These are phyloP conservation scores for Nerophis ophidion DNA, from an alignment of 2,113 vertebrate genomes.

Conservation along the genomic window DNA sequence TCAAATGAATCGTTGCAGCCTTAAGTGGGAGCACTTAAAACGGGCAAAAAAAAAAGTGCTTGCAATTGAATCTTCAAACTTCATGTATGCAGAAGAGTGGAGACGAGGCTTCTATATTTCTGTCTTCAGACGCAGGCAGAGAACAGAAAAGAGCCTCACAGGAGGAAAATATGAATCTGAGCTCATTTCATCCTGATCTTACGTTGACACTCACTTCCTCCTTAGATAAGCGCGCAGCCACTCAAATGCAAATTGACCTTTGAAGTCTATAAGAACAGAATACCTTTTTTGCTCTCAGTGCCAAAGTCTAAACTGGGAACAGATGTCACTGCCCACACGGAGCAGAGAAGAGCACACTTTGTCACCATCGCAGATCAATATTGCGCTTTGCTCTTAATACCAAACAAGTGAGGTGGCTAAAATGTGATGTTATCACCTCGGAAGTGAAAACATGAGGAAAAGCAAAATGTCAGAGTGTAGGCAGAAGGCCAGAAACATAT, in stretches of 20 bases:
- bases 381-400: conserved; percentile 4
- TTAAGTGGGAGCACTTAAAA: too few relatives aligned
- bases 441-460: conserved; percentile 34
- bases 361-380: conserved; percentile 2
- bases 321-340: conserved; percentile 17
- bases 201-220: conserved; percentile 18
- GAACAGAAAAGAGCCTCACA: background rate
- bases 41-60: background rate
- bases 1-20: too few relatives aligned
- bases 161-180: conserved; percentile 10
- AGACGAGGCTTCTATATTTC: background rate
- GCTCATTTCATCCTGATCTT: conserved; percentile 16
- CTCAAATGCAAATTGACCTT: conserved; percentile 38
- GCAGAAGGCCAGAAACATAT: conserved; percentile 41
- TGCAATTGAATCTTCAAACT: background rate
- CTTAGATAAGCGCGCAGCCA: conserved; percentile 7
- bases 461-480: conserved; percentile 36
- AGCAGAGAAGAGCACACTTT: conserved; percentile 8
- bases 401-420: conserved; percentile 14
- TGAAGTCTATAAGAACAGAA: conserved; percentile 31
- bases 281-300: background rate
- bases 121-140: background rate
- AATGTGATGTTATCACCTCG: conserved; percentile 25
- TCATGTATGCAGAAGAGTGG: background rate
- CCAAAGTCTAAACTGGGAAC: conserved; percentile 27